These are phyloP conservation scores for Aquatica leii DNA, from an alignment of 2,888 invertebrate genomes.

Conservation along the genomic window DNA sequence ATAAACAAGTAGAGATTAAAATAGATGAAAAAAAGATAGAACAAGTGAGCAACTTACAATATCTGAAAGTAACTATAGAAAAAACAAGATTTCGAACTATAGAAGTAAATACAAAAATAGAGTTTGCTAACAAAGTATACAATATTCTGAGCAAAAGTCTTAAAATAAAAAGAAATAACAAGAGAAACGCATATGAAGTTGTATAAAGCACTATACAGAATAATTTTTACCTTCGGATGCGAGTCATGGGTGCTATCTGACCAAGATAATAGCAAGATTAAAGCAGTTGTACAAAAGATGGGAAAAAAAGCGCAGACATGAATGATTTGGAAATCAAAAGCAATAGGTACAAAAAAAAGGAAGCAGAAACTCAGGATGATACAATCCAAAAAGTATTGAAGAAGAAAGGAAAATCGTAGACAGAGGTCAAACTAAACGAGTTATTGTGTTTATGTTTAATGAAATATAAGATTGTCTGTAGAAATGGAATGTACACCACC, in stretches of 20 bases:
- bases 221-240: constrained; percentile 1
- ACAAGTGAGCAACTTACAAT: constrained; percentile 8
- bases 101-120: too few relatives aligned
- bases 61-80: constrained; percentile 11
- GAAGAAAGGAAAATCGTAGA: constrained; percentile 7
- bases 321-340: constrained; percentile 9
- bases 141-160: neutral
- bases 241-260: constrained; percentile 18
- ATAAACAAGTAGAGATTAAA: neutral
- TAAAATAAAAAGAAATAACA: constrained; percentile 13
- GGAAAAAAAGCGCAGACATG: neutral
- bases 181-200: constrained; percentile 7
- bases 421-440: neutral
- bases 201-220: constrained; percentile 3
- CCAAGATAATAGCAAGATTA: too few relatives aligned
- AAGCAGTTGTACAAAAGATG: constrained; percentile 13
- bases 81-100: too few relatives aligned
- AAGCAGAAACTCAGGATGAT: neutral
- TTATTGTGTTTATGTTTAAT: constrained; percentile 7
- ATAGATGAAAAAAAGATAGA: constrained; percentile 13
- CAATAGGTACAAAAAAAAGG: constrained; percentile 2
- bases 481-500: too few relatives aligned
- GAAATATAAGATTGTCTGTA: constrained; percentile 10
- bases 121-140: constrained; percentile 1
- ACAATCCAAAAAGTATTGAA: constrained; percentile 3